Percentiles rank a stretch among this genome's conserved stretches.
Conservation (phyloP, 2,797 vertebrate genomes). For the Myripristis jacobus region DNA sequence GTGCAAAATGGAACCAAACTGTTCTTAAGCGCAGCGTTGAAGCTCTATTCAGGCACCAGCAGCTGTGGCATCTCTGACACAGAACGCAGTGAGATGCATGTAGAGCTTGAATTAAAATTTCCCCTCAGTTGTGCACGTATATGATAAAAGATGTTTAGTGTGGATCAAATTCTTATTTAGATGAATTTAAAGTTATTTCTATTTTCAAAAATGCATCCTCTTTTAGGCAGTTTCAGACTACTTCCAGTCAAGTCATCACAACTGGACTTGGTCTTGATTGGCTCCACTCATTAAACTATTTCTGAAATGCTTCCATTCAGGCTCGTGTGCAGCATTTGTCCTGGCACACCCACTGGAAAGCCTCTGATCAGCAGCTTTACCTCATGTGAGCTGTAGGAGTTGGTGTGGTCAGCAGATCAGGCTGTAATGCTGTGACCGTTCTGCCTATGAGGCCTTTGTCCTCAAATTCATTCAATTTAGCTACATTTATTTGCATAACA, state of each 20-base stretch:
- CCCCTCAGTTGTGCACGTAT: too few species aligned
- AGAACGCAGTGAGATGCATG: conserved; percentile 1
- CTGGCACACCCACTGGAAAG: conserved; percentile 11
- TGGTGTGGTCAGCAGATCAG: conserved; percentile 19
- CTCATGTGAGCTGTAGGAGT: conserved; percentile 25
- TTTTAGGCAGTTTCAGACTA: neutral
- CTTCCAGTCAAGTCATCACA: conserved; percentile 24
- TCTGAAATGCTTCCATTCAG: conserved; percentile 24
- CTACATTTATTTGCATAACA: conserved; percentile 6
- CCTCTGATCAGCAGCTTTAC: conserved; percentile 30
- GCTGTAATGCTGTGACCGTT: conserved; percentile 46
- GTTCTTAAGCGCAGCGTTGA: conserved; percentile 32
- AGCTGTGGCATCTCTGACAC: conserved; percentile 23
- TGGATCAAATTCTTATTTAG: too few species aligned
- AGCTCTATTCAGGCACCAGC: conserved; percentile 41
- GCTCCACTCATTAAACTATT: conserved; percentile 27
- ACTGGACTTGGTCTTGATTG: conserved; percentile 16
- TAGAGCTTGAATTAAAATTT: neutral
- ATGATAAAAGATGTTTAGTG: too few species aligned
- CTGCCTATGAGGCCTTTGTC: conserved; percentile 34
- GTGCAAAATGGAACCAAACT: conserved; percentile 13
- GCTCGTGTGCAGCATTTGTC: conserved; percentile 24
- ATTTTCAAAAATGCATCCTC: conserved; percentile 20
- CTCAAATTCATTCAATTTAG: conserved; percentile 47
- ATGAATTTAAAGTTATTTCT: neutral